Base-by-base conservation (phyloP, 1,140 invertebrate species). In the Drosophila ercepeae region DNA sequence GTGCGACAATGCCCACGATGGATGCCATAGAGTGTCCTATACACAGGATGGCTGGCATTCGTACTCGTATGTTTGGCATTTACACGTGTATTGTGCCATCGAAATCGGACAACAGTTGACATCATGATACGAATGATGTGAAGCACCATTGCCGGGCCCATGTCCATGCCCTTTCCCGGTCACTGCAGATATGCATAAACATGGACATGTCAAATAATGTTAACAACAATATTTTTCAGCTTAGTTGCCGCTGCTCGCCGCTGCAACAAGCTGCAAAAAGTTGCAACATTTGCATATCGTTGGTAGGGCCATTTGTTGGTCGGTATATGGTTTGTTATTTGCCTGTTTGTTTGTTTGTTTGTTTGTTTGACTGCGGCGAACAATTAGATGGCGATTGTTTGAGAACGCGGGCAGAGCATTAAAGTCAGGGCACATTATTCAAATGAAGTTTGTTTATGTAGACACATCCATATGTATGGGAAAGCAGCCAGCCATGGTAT, bases 331-430 rank as follows among this genome's bases (percentile, higher is more conserved):
- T 11, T 49, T 49, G 25, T 32, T 53, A 42, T 49, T 42, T 36
- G n/a, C 44, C 32, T 48, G 14, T 16, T 63, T 32, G 18, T 13
- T 46, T 27, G 45, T 14, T 25, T 36, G 23, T 65, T 64, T 65
- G 44, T 78, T 67, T 52, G 48, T 29, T 49, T 18, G 27, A 23
- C n/a, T 42, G 21, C 9, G 69, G 18, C 42, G 25, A 60, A 52
- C 53, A 65, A 81, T 52, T 76, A 32, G 78, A 76, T 59, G 77
- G 53, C 53, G 70, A 79, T 79, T 79, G 76, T 76, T 59, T 51
- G 53, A 41, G 9, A 25, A 5, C 29, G 34, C 25, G 16, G 21
- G 21, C 32, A 67, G 59, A 53, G 60, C 60, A 67, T 67, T 67
- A 53, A 67, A 67, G 64, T 67, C 60, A 41, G 49, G 19, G 53